A percentile compares a stretch with the other conserved stretches of the same genome.
phyloP scores from a whole-genome alignment of 2,888 invertebrate species.

The Protophormia terraenovae region DNA sequence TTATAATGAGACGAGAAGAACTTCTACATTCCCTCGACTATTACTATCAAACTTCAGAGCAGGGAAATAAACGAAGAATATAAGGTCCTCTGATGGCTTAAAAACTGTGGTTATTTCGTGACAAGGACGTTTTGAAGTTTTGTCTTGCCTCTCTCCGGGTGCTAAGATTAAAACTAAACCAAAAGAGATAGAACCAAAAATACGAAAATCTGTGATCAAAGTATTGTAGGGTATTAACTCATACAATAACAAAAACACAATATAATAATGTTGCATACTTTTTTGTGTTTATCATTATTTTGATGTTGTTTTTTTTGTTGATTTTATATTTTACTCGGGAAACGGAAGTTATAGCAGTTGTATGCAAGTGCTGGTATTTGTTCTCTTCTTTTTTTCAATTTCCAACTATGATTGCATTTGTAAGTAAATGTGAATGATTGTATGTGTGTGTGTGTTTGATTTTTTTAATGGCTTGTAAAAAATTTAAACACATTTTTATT shows the following conservation, averaged over 20 bases:
- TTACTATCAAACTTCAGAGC: no score
- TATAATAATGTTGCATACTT: conserved; percentile 23
- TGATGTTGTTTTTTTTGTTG: background rate
- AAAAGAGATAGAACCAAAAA: no score
- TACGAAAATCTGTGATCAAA: no score
- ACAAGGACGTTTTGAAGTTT: no score
- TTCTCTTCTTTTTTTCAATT: background rate
- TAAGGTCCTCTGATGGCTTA: no score
- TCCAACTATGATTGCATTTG: conserved; percentile 50
- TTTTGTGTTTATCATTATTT: conserved; percentile 7
- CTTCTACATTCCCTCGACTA: no score
- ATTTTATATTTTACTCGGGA: conserved; percentile 30
- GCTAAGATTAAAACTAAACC: no score
- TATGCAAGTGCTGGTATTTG: conserved; percentile 36
- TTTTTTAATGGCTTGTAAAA: background rate
- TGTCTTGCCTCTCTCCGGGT: no score
- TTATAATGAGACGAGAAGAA: no score
- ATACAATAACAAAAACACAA: background rate
- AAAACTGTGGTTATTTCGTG: no score
- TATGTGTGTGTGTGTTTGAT: background rate
- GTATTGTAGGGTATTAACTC: background rate
- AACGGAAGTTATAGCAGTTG: conserved; percentile 53
- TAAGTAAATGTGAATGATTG: conserved; percentile 7
- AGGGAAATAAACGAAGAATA: no score
- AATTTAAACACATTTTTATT: conserved; percentile 31